These are phyloP conservation scores for Ephestia elutella DNA, from an alignment of 1,140 invertebrate genomes.

Conservation along the genomic window DNA sequence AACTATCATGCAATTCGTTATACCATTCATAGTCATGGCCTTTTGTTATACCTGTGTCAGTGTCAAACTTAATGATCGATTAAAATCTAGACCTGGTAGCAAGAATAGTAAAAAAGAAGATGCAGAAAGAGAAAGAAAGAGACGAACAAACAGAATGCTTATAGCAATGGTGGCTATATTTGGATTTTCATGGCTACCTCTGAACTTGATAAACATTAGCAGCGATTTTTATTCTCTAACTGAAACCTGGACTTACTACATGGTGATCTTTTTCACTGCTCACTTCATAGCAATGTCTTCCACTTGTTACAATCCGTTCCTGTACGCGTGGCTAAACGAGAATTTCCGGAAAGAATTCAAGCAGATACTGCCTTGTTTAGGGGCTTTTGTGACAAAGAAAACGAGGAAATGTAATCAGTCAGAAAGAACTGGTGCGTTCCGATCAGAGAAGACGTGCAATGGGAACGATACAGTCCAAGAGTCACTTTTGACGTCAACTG, in stretches of 20 bases:
- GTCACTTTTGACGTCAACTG: conserved; percentile 74
- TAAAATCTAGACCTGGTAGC: conserved; percentile 83
- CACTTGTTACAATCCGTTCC: conserved; percentile 94
- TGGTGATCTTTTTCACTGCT: conserved; percentile 88
- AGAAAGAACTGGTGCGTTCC: conserved; percentile 60
- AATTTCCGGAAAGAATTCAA: conserved; percentile 98
- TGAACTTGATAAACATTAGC: conserved; percentile 92
- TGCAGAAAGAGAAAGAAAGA: conserved; percentile 82
- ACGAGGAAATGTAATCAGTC: conserved; percentile 58
- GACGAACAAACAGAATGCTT: conserved; percentile 93
- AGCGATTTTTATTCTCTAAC: conserved; percentile 86
- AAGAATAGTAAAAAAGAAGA: conserved; percentile 85
- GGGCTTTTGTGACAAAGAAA: conserved; percentile 60
- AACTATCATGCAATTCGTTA: conserved; percentile 91
- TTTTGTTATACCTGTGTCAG: conserved; percentile 97
- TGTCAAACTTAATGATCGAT: conserved; percentile 86
- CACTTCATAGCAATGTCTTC: conserved; percentile 97
- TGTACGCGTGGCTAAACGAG: conserved; percentile 97
- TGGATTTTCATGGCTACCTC: conserved; percentile 94
- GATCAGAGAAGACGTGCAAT: conserved; percentile 80
- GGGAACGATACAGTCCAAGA: conserved; percentile 84
- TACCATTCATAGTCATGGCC: conserved; percentile 95
- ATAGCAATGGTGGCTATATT: conserved; percentile 98
- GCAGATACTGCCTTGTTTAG: conserved; percentile 85
- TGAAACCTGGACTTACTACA: conserved; percentile 87